phyloP scores from a whole-genome alignment of 2,797 vertebrate genomes.

The Protosalanx chinensis region DNA sequence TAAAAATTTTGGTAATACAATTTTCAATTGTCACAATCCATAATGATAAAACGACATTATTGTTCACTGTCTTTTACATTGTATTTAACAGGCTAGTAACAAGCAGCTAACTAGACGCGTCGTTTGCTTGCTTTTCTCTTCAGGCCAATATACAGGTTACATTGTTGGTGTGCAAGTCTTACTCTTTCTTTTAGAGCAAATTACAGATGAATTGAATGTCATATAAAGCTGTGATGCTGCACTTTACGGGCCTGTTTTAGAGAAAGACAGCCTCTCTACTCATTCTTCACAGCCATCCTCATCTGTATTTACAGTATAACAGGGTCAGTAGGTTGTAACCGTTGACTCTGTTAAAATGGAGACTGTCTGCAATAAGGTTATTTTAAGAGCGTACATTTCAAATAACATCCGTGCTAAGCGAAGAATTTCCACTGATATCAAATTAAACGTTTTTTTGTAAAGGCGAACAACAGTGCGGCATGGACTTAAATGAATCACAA shows the following conservation, averaged over 20 bases:
- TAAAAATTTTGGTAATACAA: too few species aligned
- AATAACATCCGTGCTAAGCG: constrained; percentile 31
- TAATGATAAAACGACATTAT: neutral
- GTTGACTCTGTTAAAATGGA: constrained; percentile 43
- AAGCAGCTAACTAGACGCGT: neutral
- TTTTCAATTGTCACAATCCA: neutral
- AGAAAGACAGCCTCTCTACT: constrained; percentile 38
- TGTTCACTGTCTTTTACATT: neutral
- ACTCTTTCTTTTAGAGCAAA: constrained; percentile 44
- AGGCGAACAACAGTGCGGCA: constrained; percentile 10
- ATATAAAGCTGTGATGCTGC: constrained; percentile 45
- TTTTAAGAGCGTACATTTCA: constrained; percentile 45
- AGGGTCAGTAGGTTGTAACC: constrained; percentile 42
- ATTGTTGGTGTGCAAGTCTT: constrained; percentile 16
- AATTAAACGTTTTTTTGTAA: constrained; percentile 37
- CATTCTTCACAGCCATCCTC: constrained; percentile 9
- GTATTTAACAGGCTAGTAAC: neutral
- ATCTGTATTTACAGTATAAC: constrained; percentile 46
- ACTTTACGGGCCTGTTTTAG: constrained; percentile 49
- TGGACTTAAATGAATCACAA: constrained; percentile 1
- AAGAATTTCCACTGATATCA: constrained; percentile 36
- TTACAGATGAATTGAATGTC: constrained; percentile 48
- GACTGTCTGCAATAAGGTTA: constrained; percentile 25
- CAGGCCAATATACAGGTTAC: constrained; percentile 1
- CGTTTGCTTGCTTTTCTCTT: neutral